Evolutionary conservation across 2,888 invertebrate genomes (phyloP).

Genomic region (Nebria salina): DNA sequence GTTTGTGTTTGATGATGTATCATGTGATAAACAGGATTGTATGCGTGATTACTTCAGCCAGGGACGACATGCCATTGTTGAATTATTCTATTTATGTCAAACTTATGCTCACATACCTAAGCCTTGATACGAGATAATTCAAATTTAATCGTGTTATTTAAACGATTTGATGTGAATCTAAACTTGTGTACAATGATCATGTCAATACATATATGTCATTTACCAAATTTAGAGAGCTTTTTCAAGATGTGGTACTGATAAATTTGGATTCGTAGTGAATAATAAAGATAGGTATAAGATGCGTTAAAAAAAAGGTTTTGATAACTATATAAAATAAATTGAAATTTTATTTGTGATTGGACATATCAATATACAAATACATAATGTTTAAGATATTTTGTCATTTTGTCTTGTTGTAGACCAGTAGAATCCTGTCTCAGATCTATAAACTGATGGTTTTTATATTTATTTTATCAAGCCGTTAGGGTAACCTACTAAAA

Average conservation of each 20-base stretch:
- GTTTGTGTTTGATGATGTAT: neutral
- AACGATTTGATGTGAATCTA: slow-evolving; percentile 54
- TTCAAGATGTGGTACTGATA: slow-evolving; percentile 36
- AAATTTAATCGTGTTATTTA: neutral
- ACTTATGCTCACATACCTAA: slow-evolving; percentile 1
- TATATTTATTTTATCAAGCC: no score
- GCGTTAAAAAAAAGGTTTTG: neutral
- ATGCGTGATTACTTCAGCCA: neutral
- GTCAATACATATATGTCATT: slow-evolving; percentile 38
- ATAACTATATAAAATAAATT: neutral
- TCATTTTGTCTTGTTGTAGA: neutral
- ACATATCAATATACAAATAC: slow-evolving; percentile 22
- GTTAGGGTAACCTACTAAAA: no score
- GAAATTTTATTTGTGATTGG: neutral
- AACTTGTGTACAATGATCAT: slow-evolving; percentile 49
- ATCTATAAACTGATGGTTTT: no score
- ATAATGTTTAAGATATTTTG: neutral
- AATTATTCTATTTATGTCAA: neutral
- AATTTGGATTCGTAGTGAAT: slow-evolving; percentile 24
- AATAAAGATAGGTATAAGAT: neutral
- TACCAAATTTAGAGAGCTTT: slow-evolving; percentile 34
- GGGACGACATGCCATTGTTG: neutral
- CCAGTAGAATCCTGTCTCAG: no score
- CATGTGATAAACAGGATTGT: neutral
- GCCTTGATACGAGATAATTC: slow-evolving; percentile 6